Conservation (phyloP, 2,888 invertebrate species). For the Drosophila nr. perissopoda region DNA sequence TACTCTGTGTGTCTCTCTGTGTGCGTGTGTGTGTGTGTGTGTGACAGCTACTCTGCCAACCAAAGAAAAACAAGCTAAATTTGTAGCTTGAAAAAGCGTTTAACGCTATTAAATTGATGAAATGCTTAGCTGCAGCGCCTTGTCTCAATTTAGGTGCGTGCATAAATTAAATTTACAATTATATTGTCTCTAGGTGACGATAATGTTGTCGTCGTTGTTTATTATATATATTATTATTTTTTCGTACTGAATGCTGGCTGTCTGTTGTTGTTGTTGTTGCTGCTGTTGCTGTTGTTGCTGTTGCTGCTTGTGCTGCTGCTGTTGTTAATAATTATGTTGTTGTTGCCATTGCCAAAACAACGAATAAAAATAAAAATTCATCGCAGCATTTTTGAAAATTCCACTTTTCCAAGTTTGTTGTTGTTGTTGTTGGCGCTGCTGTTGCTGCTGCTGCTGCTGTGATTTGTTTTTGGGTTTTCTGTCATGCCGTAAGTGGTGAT, state of each 20-base stretch:
- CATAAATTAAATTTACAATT: slow-evolving; percentile 75
- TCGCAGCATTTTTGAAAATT: slow-evolving; percentile 68
- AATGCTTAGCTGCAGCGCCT: slow-evolving; percentile 18
- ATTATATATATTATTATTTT: slow-evolving; percentile 56
- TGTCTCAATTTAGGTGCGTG: slow-evolving; percentile 54
- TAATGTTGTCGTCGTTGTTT: slow-evolving; percentile 70
- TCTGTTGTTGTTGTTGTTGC: slow-evolving; percentile 38
- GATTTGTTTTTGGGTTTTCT: slow-evolving; percentile 72
- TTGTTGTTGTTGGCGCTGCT: slow-evolving; percentile 15
- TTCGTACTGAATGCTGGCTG: slow-evolving; percentile 7
- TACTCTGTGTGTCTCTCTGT: neutral
- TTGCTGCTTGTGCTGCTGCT: slow-evolving; percentile 33
- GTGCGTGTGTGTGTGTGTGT: slow-evolving; percentile 1
- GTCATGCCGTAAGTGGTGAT: slow-evolving; percentile 77
- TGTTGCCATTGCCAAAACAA: slow-evolving; percentile 46
- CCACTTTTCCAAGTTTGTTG: slow-evolving; percentile 71
- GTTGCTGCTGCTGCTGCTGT: slow-evolving; percentile 14
- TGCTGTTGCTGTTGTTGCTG: slow-evolving; percentile 47
- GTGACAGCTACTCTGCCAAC: slow-evolving; percentile 11
- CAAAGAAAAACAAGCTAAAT: slow-evolving; percentile 18
- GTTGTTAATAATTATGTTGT: slow-evolving; percentile 71
- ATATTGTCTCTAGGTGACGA: slow-evolving; percentile 79
- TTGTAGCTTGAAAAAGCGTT: slow-evolving; percentile 14
- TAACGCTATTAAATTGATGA: neutral
- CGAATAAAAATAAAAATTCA: slow-evolving; percentile 44